These are phyloP conservation scores for Megalurothrips usitatus DNA, from an alignment of 2,888 invertebrate genomes.

Conservation along the genomic window DNA sequence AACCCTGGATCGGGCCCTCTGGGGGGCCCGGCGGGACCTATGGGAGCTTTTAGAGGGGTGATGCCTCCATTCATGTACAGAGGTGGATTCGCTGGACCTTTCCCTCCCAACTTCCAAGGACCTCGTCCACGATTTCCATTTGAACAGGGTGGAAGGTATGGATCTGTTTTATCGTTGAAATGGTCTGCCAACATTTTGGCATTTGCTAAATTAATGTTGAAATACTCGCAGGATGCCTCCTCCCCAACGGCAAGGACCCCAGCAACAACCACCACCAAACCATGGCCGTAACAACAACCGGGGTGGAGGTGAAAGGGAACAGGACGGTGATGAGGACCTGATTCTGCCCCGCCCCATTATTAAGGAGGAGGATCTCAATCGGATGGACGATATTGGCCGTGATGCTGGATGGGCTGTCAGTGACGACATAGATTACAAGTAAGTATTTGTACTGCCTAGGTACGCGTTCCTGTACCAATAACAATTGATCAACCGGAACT, in stretches of 20 bases:
- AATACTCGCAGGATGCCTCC: conserved; percentile 40
- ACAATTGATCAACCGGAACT: background rate
- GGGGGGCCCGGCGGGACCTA: conserved; percentile 44
- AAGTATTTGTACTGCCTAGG: conserved; percentile 40
- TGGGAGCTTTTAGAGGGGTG: conserved; percentile 51
- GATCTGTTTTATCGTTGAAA: too few relatives aligned
- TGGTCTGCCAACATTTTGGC: too few relatives aligned
- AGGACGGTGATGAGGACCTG: conserved; percentile 37
- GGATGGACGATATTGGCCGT: conserved; percentile 84
- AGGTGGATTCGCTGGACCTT: conserved; percentile 47
- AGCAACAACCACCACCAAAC: conserved; percentile 14
- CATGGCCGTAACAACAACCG: background rate
- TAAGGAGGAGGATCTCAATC: conserved; percentile 85
- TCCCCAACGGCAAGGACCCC: conserved; percentile 37
- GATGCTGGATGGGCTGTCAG: conserved; percentile 90
- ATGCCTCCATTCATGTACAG: conserved; percentile 66
- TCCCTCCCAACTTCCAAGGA: conserved; percentile 45
- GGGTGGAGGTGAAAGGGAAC: conserved; percentile 39
- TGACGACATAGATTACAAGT: conserved; percentile 91
- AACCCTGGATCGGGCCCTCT: conserved; percentile 53
- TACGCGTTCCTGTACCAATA: background rate
- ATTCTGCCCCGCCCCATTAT: conserved; percentile 78
- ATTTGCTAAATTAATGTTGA: too few relatives aligned
- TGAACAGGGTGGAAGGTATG: conserved; percentile 40
- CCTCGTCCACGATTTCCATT: conserved; percentile 46